Base-by-base conservation (phyloP, 1,140 invertebrate genomes). In the Brachionus manjavacas region DNA sequence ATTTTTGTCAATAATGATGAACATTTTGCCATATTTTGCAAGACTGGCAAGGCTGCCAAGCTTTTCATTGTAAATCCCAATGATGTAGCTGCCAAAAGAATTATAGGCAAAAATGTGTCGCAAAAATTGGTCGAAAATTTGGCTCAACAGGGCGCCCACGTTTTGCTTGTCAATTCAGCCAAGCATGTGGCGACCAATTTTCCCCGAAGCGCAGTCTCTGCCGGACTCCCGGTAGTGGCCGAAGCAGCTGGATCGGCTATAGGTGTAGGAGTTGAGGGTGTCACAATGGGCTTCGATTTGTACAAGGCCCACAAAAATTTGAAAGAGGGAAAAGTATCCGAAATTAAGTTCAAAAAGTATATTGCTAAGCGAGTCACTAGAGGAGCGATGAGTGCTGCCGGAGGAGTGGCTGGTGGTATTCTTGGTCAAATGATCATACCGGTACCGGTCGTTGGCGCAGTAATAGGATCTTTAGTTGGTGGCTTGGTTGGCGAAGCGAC, bases 1-100 rank as follows among this genome's bases (percentile, higher is more conserved):
- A 76, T 76, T 25, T 76, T 76, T 52, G 72, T 76, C 39, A 76
- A 76, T 25, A 76, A 76, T 76, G 72, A 76, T 49, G 72, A 76
- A 25, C 41, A 76, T 76, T 76, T 76, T 76, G 41, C 41, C n/a
- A 76, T 76, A 49, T 76, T 49, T 76, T 76, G 72, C 20, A 76
- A 76, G 23, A 76, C 72, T 28, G 72, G 72, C 14, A 76, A 76
- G n/a, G 72, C 72, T 4, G 72, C 72, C 23, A 76, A 76, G 23
- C 41, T 76, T 46, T 76, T 76, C n/a, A 76, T 76, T 28, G 4
- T 76, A 20, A 76, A 76, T 49, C 72, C 72, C 1, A 52, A 76
- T 25, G 72, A 76, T 35, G 46, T 76, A 49, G 9, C 11, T 25
- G 72, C 72, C 4, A 76, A 76, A 49, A 76, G 31, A 25, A 76